phyloP scores from a whole-genome alignment of 2,797 vertebrate genomes.

The Megaceryle alcyon region DNA sequence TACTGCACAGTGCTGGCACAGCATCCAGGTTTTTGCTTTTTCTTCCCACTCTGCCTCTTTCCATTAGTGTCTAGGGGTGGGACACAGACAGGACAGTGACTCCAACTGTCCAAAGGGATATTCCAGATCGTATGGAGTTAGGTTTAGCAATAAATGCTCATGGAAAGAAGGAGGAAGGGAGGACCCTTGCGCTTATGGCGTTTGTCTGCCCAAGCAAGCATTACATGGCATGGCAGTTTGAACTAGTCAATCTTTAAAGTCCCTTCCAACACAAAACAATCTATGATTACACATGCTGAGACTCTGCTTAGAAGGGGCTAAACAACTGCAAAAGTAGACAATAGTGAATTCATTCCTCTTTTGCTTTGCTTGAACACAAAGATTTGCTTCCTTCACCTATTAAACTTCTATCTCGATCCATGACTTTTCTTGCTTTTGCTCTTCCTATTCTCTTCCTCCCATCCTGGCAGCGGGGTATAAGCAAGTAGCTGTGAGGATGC shows the following conservation, averaged over 20 bases:
- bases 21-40: background rate
- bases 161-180: background rate
- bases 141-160: background rate
- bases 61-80: background rate
- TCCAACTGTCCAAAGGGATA: background rate
- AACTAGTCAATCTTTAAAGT: background rate
- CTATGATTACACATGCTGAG: background rate
- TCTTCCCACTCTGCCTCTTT: background rate
- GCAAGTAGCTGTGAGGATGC: background rate
- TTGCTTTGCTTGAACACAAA: background rate
- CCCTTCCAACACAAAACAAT: background rate
- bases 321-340: background rate
- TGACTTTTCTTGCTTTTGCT: background rate
- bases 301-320: background rate
- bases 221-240: background rate
- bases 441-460: background rate
- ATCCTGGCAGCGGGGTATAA: background rate
- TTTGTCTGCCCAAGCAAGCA: background rate
- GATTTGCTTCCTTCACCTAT: background rate
- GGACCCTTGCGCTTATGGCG: rapidly evolving
- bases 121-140: background rate
- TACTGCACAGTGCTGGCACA: background rate
- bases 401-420: background rate
- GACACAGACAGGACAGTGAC: background rate
- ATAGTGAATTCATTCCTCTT: background rate